Conservation (phyloP, 2,113 vertebrate genomes). For the Sinocyclocheilus anophthalmus region DNA sequence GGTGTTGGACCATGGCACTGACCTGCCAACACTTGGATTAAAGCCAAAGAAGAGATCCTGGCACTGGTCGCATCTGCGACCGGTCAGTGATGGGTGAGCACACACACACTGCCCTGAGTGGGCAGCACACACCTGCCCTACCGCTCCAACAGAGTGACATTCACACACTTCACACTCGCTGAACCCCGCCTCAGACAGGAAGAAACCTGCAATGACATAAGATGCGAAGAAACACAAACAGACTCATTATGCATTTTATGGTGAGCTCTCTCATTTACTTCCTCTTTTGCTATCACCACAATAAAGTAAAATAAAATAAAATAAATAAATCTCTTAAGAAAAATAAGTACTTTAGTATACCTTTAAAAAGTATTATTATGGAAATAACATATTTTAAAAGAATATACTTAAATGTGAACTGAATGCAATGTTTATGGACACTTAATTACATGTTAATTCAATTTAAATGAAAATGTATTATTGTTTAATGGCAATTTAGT, state of each 20-base stretch:
- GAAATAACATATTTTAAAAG: background rate
- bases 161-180: conserved; percentile 80
- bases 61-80: conserved; percentile 82
- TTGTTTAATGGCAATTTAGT: background rate
- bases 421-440: background rate
- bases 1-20: conserved; percentile 54
- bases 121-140: conserved; percentile 73
- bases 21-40: conserved; percentile 84
- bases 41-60: conserved; percentile 84
- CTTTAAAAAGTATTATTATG: background rate
- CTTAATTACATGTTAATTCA: background rate
- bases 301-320: background rate
- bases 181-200: conserved; percentile 65
- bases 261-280: background rate
- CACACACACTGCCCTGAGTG: conserved; percentile 81
- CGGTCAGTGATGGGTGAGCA: conserved; percentile 77
- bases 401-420: background rate
- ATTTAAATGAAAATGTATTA: background rate
- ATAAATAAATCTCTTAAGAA: too few species aligned
- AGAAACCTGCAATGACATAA: conserved; percentile 77
- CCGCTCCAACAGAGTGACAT: conserved; percentile 82
- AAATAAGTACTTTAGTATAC: background rate
- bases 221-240: background rate
- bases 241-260: background rate
- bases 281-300: background rate